Evolutionary conservation across 2,113 vertebrate species (phyloP).

Genomic region (Beaufortia kweichowensis): DNA sequence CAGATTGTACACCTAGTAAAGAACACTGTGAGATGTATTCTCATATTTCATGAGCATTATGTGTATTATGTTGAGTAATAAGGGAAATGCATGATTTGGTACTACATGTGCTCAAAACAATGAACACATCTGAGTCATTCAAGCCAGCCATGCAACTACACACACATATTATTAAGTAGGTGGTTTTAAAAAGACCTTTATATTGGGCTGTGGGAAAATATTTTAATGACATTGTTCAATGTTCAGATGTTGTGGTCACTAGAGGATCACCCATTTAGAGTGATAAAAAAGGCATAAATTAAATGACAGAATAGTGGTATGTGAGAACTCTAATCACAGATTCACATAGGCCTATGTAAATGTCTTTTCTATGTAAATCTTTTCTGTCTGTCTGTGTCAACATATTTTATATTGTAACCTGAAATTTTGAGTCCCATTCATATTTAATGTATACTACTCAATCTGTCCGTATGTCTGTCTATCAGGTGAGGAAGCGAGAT

Average conservation of each 20-base stretch:
- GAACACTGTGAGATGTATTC: conserved; percentile 5
- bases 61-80: conserved; percentile 27
- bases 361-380: too few relatives aligned
- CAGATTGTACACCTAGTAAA: not conserved
- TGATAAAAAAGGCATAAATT: not conserved
- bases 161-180: conserved; percentile 39
- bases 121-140: conserved; percentile 33
- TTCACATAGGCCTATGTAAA: not conserved
- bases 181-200: conserved; percentile 33
- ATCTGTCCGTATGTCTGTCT: not conserved
- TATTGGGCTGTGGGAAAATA: conserved; percentile 38
- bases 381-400: not conserved
- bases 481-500: not conserved
- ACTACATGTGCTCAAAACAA: conserved; percentile 21
- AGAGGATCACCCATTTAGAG: conserved; percentile 6
- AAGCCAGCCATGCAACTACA: not conserved
- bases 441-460: not conserved
- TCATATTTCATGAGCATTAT: conserved; percentile 34
- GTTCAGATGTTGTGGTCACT: not conserved
- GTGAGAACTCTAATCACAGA: not conserved
- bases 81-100: conserved; percentile 38
- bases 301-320: not conserved
- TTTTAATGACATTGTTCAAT: conserved; percentile 18
- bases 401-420: not conserved
- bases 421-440: too few relatives aligned